A percentile compares a stretch with the other conserved stretches of the same genome.
phyloP scores from a whole-genome alignment of 2,113 vertebrate genomes.

The Poeciliopsis retropinna region DNA sequence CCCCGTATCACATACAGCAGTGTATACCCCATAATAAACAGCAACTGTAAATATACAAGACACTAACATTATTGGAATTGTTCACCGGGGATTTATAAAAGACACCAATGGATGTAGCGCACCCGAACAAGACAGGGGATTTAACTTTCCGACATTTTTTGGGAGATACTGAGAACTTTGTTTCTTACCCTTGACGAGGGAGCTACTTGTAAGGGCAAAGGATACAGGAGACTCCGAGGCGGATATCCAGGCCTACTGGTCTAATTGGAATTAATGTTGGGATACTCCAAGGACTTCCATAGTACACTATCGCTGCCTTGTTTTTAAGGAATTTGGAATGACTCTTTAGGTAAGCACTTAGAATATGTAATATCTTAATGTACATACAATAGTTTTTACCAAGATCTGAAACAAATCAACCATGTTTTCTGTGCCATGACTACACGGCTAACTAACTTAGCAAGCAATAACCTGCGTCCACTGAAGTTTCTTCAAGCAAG shows the following conservation, averaged over 20 bases:
- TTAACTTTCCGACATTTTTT: slow-evolving; percentile 78
- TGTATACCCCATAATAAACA: slow-evolving; percentile 80
- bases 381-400: slow-evolving; percentile 6
- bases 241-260: slow-evolving; percentile 84
- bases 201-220: slow-evolving; percentile 80
- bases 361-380: neutral
- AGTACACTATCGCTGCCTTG: slow-evolving; percentile 52
- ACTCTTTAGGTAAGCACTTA: slow-evolving; percentile 79
- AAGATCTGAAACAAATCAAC: slow-evolving; percentile 27
- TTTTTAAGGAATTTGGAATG: slow-evolving; percentile 74
- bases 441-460: slow-evolving; percentile 52
- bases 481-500: slow-evolving; percentile 46
- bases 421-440: slow-evolving; percentile 55
- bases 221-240: slow-evolving; percentile 91
- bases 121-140: slow-evolving; percentile 72
- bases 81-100: slow-evolving; percentile 63
- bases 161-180: slow-evolving; percentile 81
- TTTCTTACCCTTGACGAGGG: slow-evolving; percentile 76
- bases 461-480: slow-evolving; percentile 40
- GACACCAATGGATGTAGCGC: slow-evolving; percentile 74
- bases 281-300: slow-evolving; percentile 68
- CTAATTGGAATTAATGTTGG: slow-evolving; percentile 79
- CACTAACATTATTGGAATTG: slow-evolving; percentile 75
- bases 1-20: slow-evolving; percentile 81
- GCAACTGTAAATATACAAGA: slow-evolving; percentile 77